Evolutionary conservation across 1,140 invertebrate species (phyloP), one percentile per base, ranked within the genome.

Genomic region (Drosophila ohnishii): DNA sequence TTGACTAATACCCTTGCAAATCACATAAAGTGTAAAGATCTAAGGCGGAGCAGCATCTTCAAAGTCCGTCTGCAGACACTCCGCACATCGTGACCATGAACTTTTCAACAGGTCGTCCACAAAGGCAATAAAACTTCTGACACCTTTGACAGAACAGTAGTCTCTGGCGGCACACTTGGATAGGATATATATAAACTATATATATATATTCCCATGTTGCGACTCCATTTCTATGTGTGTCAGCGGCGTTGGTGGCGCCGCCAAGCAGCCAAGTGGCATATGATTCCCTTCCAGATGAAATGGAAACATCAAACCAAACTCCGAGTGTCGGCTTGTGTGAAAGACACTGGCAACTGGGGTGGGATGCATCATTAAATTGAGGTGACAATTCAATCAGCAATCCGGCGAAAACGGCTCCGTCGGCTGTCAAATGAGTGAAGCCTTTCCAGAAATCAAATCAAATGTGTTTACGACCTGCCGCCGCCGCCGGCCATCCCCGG

Each of bases 341-440:
- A 78, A 48, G 61, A 57, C 51, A 72, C 62, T 53, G 4, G 51
- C 32, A 22, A 22, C 32, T 47, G 19, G 44, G 28, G 19, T 39
- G 48, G 50, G 25, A n/a, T 51, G 69, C 61, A 78, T 51, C 85
- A 81, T 77, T 84, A 87, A 89, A 88, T 59, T 60, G 66, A 89
- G 81, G 83, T 88, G 74, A 90, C 82, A 87, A 90, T 90, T 90
- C 80, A 89, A 85, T 89, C 79, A 90, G 72, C 87, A 80, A 74
- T 80, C 69, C 79, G 73, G 59, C 59, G 57, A 53, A 58, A 77
- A 78, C 69, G 75, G 40, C 75, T 45, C 9, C 34, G 48, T 34
- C 59, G 47, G 28, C 61, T 64, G 67, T 74, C 69, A 81, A 80
- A 69, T 70, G 70, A 58, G 44, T 55, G 63, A 77, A 80, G 79